A percentile compares a stretch with the other conserved stretches of the same genome.
Evolutionary conservation across 2,888 invertebrate genomes (phyloP).

Genomic region (Oxyteleia sp.): DNA sequence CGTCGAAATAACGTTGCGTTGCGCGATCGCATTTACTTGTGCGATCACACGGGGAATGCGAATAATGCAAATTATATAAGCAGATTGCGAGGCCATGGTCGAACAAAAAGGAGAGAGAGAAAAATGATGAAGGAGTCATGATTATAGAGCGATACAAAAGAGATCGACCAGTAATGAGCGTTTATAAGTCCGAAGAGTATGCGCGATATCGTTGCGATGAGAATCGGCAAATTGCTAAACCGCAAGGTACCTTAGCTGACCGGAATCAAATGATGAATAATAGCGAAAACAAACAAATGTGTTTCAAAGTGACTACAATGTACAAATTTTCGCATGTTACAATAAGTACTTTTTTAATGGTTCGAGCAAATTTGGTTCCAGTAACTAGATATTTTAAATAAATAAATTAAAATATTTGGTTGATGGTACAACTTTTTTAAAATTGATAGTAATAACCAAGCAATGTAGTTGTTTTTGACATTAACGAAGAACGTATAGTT

Average conservation of each 20-base stretch:
- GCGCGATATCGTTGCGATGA: slow-evolving; percentile 47
- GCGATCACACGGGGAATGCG: slow-evolving; percentile 27
- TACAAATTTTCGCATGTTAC: no score
- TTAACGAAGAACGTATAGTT: no score
- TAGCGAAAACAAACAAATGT: no score
- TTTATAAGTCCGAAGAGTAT: slow-evolving; percentile 21
- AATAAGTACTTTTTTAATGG: no score
- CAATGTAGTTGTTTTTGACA: no score
- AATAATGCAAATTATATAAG: slow-evolving; percentile 52
- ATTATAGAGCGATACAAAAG: slow-evolving; percentile 59
- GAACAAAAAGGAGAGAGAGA: slow-evolving; percentile 10
- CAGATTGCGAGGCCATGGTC: slow-evolving; percentile 7
- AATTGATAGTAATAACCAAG: no score
- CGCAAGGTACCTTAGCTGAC: slow-evolving; percentile 23
- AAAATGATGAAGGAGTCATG: slow-evolving; percentile 44
- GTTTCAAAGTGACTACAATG: no score
- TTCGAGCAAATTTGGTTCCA: no score
- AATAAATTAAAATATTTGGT: no score
- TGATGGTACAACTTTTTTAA: no score
- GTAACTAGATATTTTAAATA: no score
- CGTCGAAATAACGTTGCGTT: not conserved
- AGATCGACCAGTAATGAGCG: slow-evolving; percentile 55
- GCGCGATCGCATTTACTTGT: slow-evolving; percentile 27
- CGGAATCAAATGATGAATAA: no score
- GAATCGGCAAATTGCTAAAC: slow-evolving; percentile 39